These are phyloP conservation scores for Stercorarius parasiticus DNA, from an alignment of 2,113 vertebrate genomes.

Conservation along the genomic window DNA sequence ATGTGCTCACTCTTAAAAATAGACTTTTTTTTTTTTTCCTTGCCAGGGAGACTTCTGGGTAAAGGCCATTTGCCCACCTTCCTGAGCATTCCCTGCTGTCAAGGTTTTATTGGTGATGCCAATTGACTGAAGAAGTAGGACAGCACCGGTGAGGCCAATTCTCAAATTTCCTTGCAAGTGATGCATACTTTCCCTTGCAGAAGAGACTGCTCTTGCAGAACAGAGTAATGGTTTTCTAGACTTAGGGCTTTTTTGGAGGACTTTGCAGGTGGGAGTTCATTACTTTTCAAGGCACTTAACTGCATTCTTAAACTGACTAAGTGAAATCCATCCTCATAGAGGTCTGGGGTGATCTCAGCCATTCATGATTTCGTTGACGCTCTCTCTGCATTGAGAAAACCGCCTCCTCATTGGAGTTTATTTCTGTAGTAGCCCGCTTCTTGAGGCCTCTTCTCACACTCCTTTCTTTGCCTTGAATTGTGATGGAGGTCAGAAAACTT, in stretches of 20 bases:
- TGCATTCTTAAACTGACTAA: not conserved
- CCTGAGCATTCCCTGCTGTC: not conserved
- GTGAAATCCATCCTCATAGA: not conserved
- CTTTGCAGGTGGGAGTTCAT: not conserved
- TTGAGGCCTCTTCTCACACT: not conserved
- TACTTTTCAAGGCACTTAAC: not conserved
- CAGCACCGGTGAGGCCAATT: not conserved
- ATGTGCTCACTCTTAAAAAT: not conserved
- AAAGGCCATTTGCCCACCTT: not conserved
- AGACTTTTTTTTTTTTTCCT: not conserved
- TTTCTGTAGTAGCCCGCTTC: not conserved
- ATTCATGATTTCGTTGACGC: not conserved
- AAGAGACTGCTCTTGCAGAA: not conserved
- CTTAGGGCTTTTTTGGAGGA: not conserved
- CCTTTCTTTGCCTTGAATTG: rapidly evolving
- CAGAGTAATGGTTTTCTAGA: not conserved
- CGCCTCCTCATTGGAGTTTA: not conserved
- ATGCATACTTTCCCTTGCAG: not conserved
- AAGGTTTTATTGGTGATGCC: not conserved
- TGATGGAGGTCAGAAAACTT: not conserved
- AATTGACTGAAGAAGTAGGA: not conserved
- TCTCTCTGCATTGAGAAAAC: not conserved
- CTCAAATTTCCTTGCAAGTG: not conserved
- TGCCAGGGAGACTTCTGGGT: not conserved
- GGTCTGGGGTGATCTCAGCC: not conserved